Conservation (phyloP, 1,140 invertebrate genomes). For the Listronotus oregonensis region DNA sequence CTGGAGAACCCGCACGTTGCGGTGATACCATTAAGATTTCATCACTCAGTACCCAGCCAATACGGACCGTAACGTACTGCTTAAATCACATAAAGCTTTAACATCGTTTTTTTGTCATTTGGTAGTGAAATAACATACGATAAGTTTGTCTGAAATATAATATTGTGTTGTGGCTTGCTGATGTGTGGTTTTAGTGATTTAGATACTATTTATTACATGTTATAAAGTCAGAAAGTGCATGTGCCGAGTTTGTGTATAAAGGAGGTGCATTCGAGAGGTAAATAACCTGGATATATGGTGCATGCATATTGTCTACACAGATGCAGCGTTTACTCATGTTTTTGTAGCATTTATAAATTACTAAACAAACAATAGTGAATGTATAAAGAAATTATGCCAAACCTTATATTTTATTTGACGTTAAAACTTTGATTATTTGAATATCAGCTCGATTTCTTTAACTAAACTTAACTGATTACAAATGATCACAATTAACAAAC, state of each 20-base stretch:
- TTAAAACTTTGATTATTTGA: too few species aligned
- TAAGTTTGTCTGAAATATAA: not conserved
- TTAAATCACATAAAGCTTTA: slow-evolving; percentile 4
- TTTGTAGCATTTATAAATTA: too few species aligned
- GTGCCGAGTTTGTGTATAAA: slow-evolving; percentile 21
- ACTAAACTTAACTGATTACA: too few species aligned
- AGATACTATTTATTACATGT: not conserved
- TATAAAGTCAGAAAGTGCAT: slow-evolving; percentile 19
- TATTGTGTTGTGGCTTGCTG: not conserved
- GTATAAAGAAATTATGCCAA: too few species aligned
- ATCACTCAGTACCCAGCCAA: slow-evolving; percentile 5
- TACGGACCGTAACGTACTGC: not conserved
- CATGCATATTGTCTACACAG: slow-evolving; percentile 1
- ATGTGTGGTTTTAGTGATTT: slow-evolving; percentile 5
- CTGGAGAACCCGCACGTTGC: not conserved
- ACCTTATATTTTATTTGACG: too few species aligned
- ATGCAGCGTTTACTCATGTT: not conserved
- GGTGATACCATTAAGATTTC: not conserved
- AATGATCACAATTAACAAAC: too few species aligned
- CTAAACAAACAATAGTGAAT: too few species aligned
- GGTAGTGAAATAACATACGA: too few species aligned
- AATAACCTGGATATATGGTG: slow-evolving; percentile 22
- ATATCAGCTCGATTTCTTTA: too few species aligned
- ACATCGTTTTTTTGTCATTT: slow-evolving; percentile 2
- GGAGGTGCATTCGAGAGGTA: slow-evolving; percentile 25